phyloP scores from a whole-genome alignment of 2,888 invertebrate genomes.

The Acrobasis suavella region DNA sequence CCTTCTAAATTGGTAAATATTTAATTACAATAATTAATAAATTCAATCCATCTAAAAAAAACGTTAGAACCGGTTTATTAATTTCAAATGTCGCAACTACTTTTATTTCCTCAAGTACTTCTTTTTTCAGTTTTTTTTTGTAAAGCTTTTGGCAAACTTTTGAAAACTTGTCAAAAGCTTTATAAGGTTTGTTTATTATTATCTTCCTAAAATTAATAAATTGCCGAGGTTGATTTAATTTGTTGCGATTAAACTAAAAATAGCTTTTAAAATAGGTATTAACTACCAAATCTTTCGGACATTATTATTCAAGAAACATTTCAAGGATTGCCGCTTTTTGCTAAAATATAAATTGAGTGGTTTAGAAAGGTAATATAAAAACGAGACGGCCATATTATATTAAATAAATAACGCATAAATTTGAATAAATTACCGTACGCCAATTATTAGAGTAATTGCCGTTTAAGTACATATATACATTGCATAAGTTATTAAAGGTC shows the following conservation, averaged over 20 bases:
- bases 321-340: constrained; percentile 22
- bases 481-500: background rate
- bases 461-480: background rate
- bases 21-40: too few species aligned
- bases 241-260: background rate
- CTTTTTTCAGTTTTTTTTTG: too few species aligned
- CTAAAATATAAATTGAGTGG: constrained; percentile 9
- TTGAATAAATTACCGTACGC: constrained; percentile 19
- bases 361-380: constrained; percentile 20
- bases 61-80: too few species aligned
- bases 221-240: too few species aligned
- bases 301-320: background rate
- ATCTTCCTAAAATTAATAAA: too few species aligned
- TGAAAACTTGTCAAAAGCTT: too few species aligned
- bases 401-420: constrained; percentile 18
- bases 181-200: too few species aligned
- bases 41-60: too few species aligned
- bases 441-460: constrained; percentile 6
- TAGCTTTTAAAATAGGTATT: background rate
- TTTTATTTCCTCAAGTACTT: too few species aligned
- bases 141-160: too few species aligned
- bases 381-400: constrained; percentile 15
- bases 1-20: too few species aligned
- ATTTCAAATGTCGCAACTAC: too few species aligned
- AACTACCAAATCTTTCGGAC: background rate